Evolutionary conservation across 1,140 invertebrate genomes (phyloP).

Genomic region (Listronotus bonariensis): DNA sequence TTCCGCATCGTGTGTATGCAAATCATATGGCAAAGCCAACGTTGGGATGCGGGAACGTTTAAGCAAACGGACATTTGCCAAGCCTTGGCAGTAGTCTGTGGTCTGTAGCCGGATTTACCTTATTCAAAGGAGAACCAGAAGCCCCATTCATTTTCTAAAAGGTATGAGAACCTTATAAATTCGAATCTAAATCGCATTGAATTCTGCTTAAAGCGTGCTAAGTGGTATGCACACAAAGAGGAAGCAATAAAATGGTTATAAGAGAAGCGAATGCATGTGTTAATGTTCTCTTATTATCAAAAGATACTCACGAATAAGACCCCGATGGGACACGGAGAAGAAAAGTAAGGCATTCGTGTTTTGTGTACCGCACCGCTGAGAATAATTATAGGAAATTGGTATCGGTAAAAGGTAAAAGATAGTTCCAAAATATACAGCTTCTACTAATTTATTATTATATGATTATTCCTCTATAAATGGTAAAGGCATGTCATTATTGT

Average conservation of each 20-base stretch:
- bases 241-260: conserved; percentile 34
- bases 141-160: conserved; percentile 11
- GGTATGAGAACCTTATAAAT: conserved; percentile 23
- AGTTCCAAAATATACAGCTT: too few species aligned
- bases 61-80: too few species aligned
- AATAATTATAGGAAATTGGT: not conserved
- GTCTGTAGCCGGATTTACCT: too few species aligned
- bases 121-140: not conserved
- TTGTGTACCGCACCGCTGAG: conserved; percentile 1
- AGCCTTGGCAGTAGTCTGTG: too few species aligned
- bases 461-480: too few species aligned
- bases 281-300: conserved; percentile 27
- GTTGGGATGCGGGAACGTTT: too few species aligned
- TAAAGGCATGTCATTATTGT: too few species aligned
- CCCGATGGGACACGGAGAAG: conserved; percentile 9
- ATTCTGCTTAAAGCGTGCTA: conserved; percentile 29
- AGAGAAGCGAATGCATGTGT: conserved; percentile 32
- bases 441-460: too few species aligned
- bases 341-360: conserved; percentile 7
- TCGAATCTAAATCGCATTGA: conserved; percentile 31
- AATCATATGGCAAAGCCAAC: too few species aligned
- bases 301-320: conserved; percentile 26
- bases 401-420: too few species aligned
- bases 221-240: conserved; percentile 32
- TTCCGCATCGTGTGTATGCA: too few species aligned